Evolutionary conservation across 2,888 invertebrate species (phyloP).

Genomic region (Aricia artaxerxes): DNA sequence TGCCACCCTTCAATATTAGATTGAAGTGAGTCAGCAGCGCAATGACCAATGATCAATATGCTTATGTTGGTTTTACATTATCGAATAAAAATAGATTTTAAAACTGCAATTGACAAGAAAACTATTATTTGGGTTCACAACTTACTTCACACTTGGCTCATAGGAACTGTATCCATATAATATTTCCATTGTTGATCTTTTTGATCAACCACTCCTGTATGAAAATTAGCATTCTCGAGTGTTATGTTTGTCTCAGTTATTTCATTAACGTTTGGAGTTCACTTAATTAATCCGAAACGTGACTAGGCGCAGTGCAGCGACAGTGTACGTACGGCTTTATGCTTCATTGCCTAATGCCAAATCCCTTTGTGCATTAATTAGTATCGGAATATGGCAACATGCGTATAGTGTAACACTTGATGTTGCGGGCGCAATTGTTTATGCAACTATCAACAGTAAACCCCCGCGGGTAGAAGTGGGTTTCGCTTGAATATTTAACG

Average conservation of each 20-base stretch:
- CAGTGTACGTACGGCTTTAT: slow-evolving; percentile 36
- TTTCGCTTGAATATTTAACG: slow-evolving; percentile 23
- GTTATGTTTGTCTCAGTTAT: slow-evolving; percentile 13
- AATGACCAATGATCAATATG: too few species aligned
- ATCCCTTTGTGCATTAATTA: slow-evolving; percentile 49
- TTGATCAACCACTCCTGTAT: background rate
- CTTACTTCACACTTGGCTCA: too few species aligned
- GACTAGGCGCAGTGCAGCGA: background rate
- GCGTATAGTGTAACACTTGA: slow-evolving; percentile 29
- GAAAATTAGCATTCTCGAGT: background rate
- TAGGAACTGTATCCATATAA: too few species aligned
- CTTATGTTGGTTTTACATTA: too few species aligned
- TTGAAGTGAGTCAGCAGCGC: too few species aligned
- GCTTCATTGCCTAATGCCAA: slow-evolving; percentile 44
- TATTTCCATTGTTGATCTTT: too few species aligned
- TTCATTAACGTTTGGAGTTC: slow-evolving; percentile 19
- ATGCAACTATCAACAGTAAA: slow-evolving; percentile 31
- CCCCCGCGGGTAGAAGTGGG: background rate
- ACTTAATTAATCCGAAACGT: slow-evolving; percentile 30
- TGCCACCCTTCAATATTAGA: too few species aligned
- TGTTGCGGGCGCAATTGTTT: slow-evolving; percentile 22
- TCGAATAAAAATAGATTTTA: too few species aligned
- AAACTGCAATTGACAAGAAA: too few species aligned
- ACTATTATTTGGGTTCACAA: too few species aligned
- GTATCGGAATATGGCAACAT: slow-evolving; percentile 37